Conservation (phyloP, 2,113 vertebrate genomes). For the Elachura formosa region DNA sequence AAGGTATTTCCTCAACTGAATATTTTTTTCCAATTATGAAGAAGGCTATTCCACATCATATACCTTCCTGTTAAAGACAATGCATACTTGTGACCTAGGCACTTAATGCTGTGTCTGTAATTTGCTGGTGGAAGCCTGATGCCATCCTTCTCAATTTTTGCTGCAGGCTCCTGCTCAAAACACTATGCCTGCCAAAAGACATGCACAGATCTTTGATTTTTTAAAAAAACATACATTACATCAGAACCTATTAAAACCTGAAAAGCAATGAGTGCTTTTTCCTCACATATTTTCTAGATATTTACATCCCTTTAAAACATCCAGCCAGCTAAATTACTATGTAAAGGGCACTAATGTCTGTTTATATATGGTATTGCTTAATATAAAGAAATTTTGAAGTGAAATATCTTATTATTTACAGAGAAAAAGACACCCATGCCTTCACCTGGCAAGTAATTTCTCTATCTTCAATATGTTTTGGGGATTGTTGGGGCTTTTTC, state of each 20-base stretch:
- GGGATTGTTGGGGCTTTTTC: background rate
- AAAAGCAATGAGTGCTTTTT: slow-evolving; percentile 27
- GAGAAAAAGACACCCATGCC: background rate
- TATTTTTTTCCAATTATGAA: background rate
- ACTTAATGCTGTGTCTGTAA: background rate
- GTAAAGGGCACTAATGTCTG: slow-evolving; percentile 11
- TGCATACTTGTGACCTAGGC: background rate
- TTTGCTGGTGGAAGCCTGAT: background rate
- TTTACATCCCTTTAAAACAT: background rate
- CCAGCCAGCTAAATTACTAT: background rate
- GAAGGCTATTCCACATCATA: background rate
- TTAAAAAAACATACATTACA: background rate
- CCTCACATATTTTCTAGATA: slow-evolving; percentile 25
- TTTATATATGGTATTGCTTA: slow-evolving; percentile 29
- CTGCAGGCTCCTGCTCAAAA: background rate
- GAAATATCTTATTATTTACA: slow-evolving; percentile 28
- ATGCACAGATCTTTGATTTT: slow-evolving; percentile 5
- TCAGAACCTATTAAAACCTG: slow-evolving; percentile 45
- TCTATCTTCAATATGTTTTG: slow-evolving; percentile 1
- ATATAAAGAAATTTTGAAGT: slow-evolving; percentile 21
- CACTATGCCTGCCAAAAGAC: slow-evolving; percentile 14
- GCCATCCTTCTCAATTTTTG: background rate
- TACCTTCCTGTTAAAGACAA: background rate
- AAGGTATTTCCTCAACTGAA: background rate
- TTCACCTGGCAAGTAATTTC: slow-evolving; percentile 25